These are phyloP conservation scores for Pocillopora meandrina DNA, from an alignment of 92 coral and sea anemone species.

Conservation along the genomic window DNA sequence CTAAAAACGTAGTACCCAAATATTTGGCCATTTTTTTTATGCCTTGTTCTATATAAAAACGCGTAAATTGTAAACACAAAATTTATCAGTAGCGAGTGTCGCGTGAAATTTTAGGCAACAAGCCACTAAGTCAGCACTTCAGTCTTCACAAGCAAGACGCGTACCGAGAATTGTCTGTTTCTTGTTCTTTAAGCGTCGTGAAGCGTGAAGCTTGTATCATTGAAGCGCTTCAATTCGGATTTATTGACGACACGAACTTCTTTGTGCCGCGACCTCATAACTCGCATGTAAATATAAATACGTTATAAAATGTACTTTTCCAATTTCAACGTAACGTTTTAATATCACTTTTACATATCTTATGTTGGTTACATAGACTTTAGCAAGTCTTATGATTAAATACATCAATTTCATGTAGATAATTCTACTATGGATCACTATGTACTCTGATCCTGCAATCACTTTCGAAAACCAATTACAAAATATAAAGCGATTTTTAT, in stretches of 20 bases:
- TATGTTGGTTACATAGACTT: conserved; percentile 9
- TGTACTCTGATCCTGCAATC: background rate
- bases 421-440: conserved; percentile 6
- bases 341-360: background rate
- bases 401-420: background rate
- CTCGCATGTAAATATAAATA: background rate
- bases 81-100: background rate
- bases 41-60: conserved; percentile 1
- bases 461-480: conserved; percentile 1
- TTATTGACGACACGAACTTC: background rate
- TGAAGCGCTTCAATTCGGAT: background rate
- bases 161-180: conserved; percentile 9
- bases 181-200: background rate
- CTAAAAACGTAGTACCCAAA: background rate
- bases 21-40: conserved; percentile 9
- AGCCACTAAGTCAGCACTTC: too few relatives aligned
- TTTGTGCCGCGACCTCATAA: too few relatives aligned
- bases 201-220: background rate
- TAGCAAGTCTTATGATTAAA: background rate
- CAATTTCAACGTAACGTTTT: conserved; percentile 17
- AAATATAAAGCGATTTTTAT: conserved; percentile 7
- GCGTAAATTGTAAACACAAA: background rate
- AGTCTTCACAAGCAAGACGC: background rate
- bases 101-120: too few relatives aligned
- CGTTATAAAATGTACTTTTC: background rate